phyloP scores from a whole-genome alignment of 2,888 invertebrate genomes.

The Punctoribates punctum region DNA sequence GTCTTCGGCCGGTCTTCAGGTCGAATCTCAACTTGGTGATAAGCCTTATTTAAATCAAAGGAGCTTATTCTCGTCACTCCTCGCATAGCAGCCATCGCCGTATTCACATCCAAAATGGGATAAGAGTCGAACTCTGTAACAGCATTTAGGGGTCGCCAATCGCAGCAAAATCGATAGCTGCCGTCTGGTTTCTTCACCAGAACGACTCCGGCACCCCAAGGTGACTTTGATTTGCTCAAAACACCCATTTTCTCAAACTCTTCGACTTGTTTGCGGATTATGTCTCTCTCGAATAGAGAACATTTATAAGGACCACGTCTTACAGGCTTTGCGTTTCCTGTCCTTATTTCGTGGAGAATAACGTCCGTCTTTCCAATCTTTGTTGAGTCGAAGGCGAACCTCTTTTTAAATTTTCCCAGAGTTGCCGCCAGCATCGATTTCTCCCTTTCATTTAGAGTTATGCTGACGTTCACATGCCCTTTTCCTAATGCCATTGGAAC shows the following conservation, averaged over 20 bases:
- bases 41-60: not conserved
- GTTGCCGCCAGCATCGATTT: too few relatives aligned
- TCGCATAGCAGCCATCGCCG: not conserved
- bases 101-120: not conserved
- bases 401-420: too few relatives aligned
- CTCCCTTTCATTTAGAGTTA: too few relatives aligned
- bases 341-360: conserved; percentile 1
- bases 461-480: too few relatives aligned
- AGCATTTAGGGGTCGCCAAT: conserved; percentile 8
- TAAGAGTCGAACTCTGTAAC: not conserved
- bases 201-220: not conserved
- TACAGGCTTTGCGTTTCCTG: not conserved
- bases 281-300: not conserved
- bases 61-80: not conserved
- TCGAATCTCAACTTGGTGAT: not conserved
- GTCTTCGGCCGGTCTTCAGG: not conserved
- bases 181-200: conserved; percentile 29
- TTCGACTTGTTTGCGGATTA: not conserved
- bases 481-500: too few relatives aligned
- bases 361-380: not conserved
- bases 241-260: not conserved
- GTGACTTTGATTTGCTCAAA: not conserved
- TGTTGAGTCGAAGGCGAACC: too few relatives aligned
- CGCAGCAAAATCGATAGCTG: not conserved
- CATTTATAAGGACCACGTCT: not conserved